Evolutionary conservation across 2,888 invertebrate genomes (phyloP).

Genomic region (Timandra comae): DNA sequence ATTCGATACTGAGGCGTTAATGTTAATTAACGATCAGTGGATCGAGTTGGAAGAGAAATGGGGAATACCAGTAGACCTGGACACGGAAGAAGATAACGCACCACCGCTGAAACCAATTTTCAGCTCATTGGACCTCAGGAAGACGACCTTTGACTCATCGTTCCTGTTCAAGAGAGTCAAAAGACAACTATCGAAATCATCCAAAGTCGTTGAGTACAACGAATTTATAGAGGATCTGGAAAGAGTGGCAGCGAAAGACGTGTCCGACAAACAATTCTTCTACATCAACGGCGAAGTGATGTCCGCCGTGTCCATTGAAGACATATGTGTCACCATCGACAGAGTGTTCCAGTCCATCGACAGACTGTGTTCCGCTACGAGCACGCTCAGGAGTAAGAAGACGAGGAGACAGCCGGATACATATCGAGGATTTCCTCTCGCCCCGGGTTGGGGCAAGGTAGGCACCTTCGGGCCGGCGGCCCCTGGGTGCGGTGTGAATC

Average conservation of each 20-base stretch:
- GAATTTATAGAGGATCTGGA: constrained; percentile 50
- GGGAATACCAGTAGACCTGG: constrained; percentile 57
- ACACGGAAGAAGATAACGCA: constrained; percentile 46
- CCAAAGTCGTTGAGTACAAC: constrained; percentile 43
- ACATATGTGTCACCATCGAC: constrained; percentile 57
- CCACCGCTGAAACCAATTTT: constrained; percentile 36
- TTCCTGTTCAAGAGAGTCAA: constrained; percentile 49
- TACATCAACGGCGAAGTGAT: constrained; percentile 50
- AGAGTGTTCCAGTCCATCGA: constrained; percentile 63
- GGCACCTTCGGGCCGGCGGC: too few species aligned
- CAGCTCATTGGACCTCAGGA: constrained; percentile 48
- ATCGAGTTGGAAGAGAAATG: constrained; percentile 54
- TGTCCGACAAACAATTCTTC: constrained; percentile 41
- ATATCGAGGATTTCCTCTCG: too few species aligned
- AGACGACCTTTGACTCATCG: constrained; percentile 58
- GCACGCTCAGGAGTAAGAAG: constrained; percentile 36
- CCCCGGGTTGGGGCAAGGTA: too few species aligned
- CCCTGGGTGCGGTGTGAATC: too few species aligned
- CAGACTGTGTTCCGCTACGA: constrained; percentile 46
- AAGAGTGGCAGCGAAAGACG: constrained; percentile 21
- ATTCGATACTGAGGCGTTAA: constrained; percentile 51
- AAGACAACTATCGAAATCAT: constrained; percentile 39
- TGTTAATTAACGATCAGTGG: constrained; percentile 60
- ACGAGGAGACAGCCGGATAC: constrained; percentile 30
- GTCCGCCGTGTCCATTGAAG: constrained; percentile 56